Evolutionary conservation across 2,888 invertebrate species (phyloP).

Genomic region (Orchesella flavescens): DNA sequence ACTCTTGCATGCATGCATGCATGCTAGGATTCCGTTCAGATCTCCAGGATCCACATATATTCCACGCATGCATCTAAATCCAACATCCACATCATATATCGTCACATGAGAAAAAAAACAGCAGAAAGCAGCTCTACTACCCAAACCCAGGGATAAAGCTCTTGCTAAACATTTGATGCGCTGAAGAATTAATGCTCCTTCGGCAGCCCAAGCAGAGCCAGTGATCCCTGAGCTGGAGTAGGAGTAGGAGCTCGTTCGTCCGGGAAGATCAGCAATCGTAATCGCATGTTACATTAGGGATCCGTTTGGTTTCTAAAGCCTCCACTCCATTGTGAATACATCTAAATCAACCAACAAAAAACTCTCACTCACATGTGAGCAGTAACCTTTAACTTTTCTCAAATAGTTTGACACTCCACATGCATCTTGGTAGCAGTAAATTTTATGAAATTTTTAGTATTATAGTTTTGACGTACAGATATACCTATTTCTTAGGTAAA

Average conservation of each 20-base stretch:
- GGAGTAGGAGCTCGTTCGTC: slow-evolving; percentile 35
- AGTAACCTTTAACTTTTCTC: too few species aligned
- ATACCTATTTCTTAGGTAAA: background rate
- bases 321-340: background rate
- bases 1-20: too few species aligned
- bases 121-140: background rate
- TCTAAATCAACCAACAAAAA: background rate
- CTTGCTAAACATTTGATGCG: slow-evolving; percentile 17
- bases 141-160: slow-evolving; percentile 32
- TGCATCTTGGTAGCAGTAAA: too few species aligned
- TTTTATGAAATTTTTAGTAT: background rate
- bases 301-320: background rate
- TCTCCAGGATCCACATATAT: background rate
- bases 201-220: slow-evolving; percentile 44
- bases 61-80: slow-evolving; percentile 22
- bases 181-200: slow-evolving; percentile 52
- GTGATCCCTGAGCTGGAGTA: slow-evolving; percentile 52
- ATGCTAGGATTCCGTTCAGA: background rate
- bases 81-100: background rate
- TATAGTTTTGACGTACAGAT: background rate
- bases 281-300: background rate
- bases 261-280: background rate
- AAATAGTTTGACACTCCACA: background rate
- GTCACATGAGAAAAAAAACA: background rate
- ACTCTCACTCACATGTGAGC: too few species aligned